Evolutionary conservation across 1,140 invertebrate genomes (phyloP), one percentile per base, ranked within the genome.

Genomic region (Idris sp.): DNA sequence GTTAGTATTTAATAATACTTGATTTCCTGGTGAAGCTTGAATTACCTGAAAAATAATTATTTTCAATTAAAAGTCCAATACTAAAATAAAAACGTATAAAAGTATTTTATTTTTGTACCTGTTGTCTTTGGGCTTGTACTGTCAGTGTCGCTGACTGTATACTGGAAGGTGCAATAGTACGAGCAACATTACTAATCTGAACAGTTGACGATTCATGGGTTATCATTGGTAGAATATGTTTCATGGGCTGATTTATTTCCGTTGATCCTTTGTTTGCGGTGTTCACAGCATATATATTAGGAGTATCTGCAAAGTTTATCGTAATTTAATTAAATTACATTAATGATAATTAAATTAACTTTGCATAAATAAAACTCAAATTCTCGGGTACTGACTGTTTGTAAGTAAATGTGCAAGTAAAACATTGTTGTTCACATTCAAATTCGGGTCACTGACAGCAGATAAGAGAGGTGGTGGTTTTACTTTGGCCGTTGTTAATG

Each of bases 361-460:
- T n/a, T n/a, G n/a, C n/a, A n/a, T 22, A 22, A 22, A 22, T 22
- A 22, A 22, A 6, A 4, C 3, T 22, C 2, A 22, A 22, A 22
- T 22, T 4, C 19, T 22, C 6, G 19, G 8, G 8, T n/a, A 11
- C 88, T 80, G 82, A 89, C 88, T 89, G 62, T 87, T 87, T 22
- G 90, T 91, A 51, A 93, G 88, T 59, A 93, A 86, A 74, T 92
- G 91, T 25, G 92, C 90, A 16, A 93, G 87, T 38, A 92, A 86
- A 22, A 90, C 89, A 81, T 90, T 92, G 64, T 88, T 89, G 38
- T 88, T 88, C 7, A 88, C 76, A 62, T 90, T 85, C 28, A 90
- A 78, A 6, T 87, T 83, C 13, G 90, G 86, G 78, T 91, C 89
- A 78, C 89, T 91, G 36, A 86, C 83, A n/a, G 89, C 86, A 2